Percentiles rank a stretch among this genome's conserved stretches.
These are phyloP conservation scores for Pelodytes ibericus DNA, from an alignment of 2,797 vertebrate species.

Conservation along the genomic window DNA sequence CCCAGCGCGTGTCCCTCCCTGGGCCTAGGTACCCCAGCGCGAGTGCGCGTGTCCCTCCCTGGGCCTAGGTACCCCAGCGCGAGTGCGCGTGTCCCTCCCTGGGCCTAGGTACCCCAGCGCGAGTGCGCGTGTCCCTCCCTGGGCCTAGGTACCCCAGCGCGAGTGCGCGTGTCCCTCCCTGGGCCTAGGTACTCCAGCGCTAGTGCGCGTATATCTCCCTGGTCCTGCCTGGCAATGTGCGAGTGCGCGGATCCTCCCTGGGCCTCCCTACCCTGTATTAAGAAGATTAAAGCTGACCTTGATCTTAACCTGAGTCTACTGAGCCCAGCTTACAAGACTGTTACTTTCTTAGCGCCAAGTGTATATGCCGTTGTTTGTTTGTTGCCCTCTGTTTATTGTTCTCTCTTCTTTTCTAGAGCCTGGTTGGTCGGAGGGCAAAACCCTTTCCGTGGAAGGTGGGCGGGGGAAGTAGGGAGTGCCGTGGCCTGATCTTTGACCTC, in stretches of 20 bases:
- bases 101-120: background rate
- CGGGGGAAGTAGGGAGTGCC: constrained; percentile 2
- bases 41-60: too few relatives aligned
- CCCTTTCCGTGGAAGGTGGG: background rate
- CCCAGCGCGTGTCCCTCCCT: constrained; percentile 1
- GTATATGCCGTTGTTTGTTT: background rate
- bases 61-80: too few relatives aligned
- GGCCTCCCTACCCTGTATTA: background rate
- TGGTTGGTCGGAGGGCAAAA: background rate
- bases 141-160: too few relatives aligned
- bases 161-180: background rate
- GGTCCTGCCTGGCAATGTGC: background rate
- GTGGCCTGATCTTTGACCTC: background rate
- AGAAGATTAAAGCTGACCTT: background rate
- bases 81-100: background rate
- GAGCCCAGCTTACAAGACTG: background rate
- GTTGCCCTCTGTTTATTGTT: background rate
- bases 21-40: too few relatives aligned
- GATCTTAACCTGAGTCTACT: background rate
- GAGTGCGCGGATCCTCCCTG: background rate
- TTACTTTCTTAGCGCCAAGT: too few relatives aligned
- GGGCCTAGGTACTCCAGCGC: background rate
- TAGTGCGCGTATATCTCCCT: background rate
- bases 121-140: background rate
- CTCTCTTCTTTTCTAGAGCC: background rate